Conservation (phyloP, 2,888 invertebrate species). For the Meganola albula region DNA sequence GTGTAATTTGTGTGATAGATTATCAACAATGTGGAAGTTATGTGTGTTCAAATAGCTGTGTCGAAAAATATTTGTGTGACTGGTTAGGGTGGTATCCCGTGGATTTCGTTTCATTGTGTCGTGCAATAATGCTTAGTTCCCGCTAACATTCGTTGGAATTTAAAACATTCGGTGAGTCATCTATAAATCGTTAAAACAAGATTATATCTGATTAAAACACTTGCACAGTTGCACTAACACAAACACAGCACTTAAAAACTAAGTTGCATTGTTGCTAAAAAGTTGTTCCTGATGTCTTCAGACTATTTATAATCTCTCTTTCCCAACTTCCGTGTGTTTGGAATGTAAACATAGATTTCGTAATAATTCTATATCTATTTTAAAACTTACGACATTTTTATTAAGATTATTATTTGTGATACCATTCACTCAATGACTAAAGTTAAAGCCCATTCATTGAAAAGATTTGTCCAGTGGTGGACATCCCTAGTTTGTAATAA, state of each 20-base stretch:
- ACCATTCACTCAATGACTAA: too few relatives aligned
- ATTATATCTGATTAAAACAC: slow-evolving; percentile 21
- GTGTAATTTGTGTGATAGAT: slow-evolving; percentile 40
- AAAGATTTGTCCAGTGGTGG: too few relatives aligned
- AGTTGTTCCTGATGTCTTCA: slow-evolving; percentile 27
- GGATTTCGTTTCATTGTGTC: slow-evolving; percentile 57
- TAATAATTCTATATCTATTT: slow-evolving; percentile 20
- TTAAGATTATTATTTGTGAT: too few relatives aligned
- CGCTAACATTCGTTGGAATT: slow-evolving; percentile 72
- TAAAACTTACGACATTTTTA: too few relatives aligned
- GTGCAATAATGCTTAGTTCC: slow-evolving; percentile 68
- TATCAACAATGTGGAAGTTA: slow-evolving; percentile 36
- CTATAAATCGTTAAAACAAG: slow-evolving; percentile 49
- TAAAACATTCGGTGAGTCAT: slow-evolving; percentile 76
- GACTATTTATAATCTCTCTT: slow-evolving; percentile 41
- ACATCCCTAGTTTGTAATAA: too few relatives aligned
- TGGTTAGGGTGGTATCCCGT: slow-evolving; percentile 62
- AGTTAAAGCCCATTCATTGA: too few relatives aligned
- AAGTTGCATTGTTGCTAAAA: slow-evolving; percentile 26
- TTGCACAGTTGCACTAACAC: too few relatives aligned
- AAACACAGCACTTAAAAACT: slow-evolving; percentile 34
- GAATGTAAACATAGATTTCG: slow-evolving; percentile 30
- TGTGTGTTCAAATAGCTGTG: slow-evolving; percentile 51
- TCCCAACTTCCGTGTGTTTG: slow-evolving; percentile 29
- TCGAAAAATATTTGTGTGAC: slow-evolving; percentile 54